Conservation (phyloP, 2,888 invertebrate genomes). For the Caenorhabditis becei region DNA sequence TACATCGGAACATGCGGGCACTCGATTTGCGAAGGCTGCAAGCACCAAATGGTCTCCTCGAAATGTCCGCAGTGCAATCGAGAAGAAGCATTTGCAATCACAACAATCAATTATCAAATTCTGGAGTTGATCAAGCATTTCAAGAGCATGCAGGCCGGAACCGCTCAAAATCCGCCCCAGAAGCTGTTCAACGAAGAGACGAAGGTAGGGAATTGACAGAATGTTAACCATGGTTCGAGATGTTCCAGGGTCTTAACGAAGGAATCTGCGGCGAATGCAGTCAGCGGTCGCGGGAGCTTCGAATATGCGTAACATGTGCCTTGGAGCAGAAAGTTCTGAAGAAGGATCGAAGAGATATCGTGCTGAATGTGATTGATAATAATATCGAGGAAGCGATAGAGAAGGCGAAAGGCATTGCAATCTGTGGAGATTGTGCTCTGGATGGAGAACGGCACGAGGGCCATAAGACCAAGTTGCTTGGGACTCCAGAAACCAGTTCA, state of each 20-base stretch:
- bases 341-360: conserved; percentile 12
- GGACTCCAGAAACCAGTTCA: conserved; percentile 21
- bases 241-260: conserved; percentile 35
- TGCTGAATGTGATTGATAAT: conserved; percentile 7
- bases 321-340: neutral
- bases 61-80: conserved; percentile 61
- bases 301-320: conserved; percentile 41
- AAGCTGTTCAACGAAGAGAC: neutral
- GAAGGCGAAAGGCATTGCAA: conserved; percentile 33
- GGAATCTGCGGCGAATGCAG: conserved; percentile 38
- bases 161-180: too few relatives aligned
- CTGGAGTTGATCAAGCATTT: conserved; percentile 52
- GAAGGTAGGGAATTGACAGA: too few relatives aligned
- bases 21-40: conserved; percentile 56
- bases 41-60: conserved; percentile 51
- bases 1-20: conserved; percentile 61
- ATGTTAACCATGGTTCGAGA: neutral
- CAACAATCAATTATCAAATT: conserved; percentile 60
- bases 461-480: conserved; percentile 37
- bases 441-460: conserved; percentile 43
- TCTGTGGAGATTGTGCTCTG: conserved; percentile 57
- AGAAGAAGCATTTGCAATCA: conserved; percentile 60
- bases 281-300: conserved; percentile 26
- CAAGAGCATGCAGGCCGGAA: conserved; percentile 33
- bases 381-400: conserved; percentile 17